phyloP scores from a whole-genome alignment of 2,888 invertebrate species.

The Xanthostigma xanthostigma region DNA sequence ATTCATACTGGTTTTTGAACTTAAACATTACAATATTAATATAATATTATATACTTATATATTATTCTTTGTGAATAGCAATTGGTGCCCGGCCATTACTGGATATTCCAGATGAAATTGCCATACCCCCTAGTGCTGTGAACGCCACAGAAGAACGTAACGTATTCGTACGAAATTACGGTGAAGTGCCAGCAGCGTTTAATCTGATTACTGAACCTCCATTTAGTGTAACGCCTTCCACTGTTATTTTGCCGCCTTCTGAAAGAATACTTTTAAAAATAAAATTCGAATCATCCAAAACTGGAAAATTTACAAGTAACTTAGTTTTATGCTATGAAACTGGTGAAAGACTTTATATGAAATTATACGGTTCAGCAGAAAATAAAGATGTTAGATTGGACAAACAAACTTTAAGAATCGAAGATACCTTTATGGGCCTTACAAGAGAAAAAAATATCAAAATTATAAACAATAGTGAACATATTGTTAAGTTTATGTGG shows the following conservation, averaged over 20 bases:
- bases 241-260: constrained; percentile 32
- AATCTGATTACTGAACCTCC: constrained; percentile 28
- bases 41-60: too few species aligned
- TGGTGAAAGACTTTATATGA: constrained; percentile 36
- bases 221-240: constrained; percentile 36
- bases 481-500: constrained; percentile 38
- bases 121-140: constrained; percentile 34
- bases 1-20: too few species aligned
- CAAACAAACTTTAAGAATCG: constrained; percentile 33
- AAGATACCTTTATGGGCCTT: constrained; percentile 42
- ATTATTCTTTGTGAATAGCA: constrained; percentile 22
- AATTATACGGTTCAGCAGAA: constrained; percentile 29
- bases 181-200: constrained; percentile 33
- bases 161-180: constrained; percentile 38
- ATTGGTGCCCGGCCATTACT: constrained; percentile 40
- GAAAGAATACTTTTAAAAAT: constrained; percentile 34
- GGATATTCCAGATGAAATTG: constrained; percentile 41
- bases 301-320: constrained; percentile 29
- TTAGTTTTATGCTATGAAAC: constrained; percentile 26
- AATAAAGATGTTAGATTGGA: constrained; percentile 35
- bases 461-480: constrained; percentile 38
- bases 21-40: too few species aligned
- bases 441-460: constrained; percentile 33
- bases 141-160: constrained; percentile 32
- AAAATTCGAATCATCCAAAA: constrained; percentile 32